phyloP scores from a whole-genome alignment of 2,797 vertebrate genomes.

The Epinephelus awoara region DNA sequence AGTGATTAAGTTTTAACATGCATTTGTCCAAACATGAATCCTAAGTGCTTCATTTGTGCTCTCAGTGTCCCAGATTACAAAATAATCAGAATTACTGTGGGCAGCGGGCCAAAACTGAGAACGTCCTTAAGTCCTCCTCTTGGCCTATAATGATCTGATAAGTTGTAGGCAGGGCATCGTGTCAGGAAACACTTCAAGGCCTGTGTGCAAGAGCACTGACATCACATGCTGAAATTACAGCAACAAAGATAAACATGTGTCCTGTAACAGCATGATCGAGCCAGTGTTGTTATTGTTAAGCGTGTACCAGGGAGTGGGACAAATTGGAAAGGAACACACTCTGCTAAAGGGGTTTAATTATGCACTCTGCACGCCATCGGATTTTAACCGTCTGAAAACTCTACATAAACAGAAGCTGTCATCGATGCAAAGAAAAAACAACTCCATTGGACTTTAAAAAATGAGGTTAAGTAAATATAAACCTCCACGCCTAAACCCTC shows the following conservation, averaged over 20 bases:
- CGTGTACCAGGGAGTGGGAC: neutral
- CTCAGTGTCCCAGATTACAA: constrained; percentile 35
- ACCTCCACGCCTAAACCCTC: constrained; percentile 11
- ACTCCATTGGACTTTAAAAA: constrained; percentile 20
- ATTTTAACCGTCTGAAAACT: neutral
- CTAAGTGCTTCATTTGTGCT: constrained; percentile 43
- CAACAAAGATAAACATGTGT: constrained; percentile 50
- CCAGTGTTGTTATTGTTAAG: constrained; percentile 29
- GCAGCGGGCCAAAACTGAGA: constrained; percentile 15
- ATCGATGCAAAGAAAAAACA: constrained; percentile 7
- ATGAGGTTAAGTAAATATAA: constrained; percentile 29
- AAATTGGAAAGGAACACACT: constrained; percentile 10
- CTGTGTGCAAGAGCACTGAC: constrained; percentile 22
- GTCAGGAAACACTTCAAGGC: constrained; percentile 30
- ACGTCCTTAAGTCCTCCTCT: neutral
- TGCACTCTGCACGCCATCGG: neutral
- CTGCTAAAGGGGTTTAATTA: neutral
- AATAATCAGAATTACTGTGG: constrained; percentile 21
- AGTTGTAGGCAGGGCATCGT: constrained; percentile 9
- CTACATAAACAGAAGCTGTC: neutral
- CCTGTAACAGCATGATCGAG: constrained; percentile 11
- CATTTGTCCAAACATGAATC: constrained; percentile 58
- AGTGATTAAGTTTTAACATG: constrained; percentile 39
- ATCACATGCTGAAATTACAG: constrained; percentile 25
- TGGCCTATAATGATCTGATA: constrained; percentile 33